Percentiles rank a stretch among this genome's conserved stretches.
phyloP scores from a whole-genome alignment of 1,140 invertebrate genomes.

The Drosophila micromelanica region DNA sequence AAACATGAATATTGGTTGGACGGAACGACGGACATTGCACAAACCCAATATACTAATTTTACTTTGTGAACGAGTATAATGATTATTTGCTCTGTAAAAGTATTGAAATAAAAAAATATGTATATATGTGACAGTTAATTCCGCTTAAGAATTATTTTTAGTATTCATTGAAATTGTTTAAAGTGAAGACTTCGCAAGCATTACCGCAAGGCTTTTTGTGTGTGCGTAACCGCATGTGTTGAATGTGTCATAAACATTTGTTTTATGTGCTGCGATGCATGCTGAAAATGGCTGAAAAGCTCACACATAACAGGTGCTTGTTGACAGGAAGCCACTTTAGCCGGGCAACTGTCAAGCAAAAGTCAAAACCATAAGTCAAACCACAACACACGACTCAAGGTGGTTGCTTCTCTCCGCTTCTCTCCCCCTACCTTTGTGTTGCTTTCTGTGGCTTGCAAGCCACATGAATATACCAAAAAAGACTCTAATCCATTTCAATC shows the following conservation, averaged over 20 bases:
- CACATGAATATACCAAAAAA: slow-evolving; percentile 36
- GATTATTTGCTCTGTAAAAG: no score
- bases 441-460: slow-evolving; percentile 37
- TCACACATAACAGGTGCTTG: slow-evolving; percentile 33
- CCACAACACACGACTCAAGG: slow-evolving; percentile 58
- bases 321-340: slow-evolving; percentile 19
- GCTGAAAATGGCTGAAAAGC: slow-evolving; percentile 52
- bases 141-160: slow-evolving; percentile 8
- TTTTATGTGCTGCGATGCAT: slow-evolving; percentile 42
- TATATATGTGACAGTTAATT: background rate
- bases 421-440: slow-evolving; percentile 10
- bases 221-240: slow-evolving; percentile 60
- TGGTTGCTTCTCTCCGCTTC: background rate
- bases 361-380: slow-evolving; percentile 73
- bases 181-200: background rate
- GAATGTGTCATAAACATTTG: slow-evolving; percentile 74
- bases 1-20: no score
- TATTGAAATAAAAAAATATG: no score
- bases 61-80: no score
- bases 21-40: no score
- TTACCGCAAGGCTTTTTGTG: slow-evolving; percentile 11
- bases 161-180: slow-evolving; percentile 15
- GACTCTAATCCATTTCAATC: slow-evolving; percentile 32
- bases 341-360: slow-evolving; percentile 44
- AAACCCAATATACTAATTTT: no score